Conservation (phyloP, 2,113 vertebrate species). For the Lycaon pictus region DNA sequence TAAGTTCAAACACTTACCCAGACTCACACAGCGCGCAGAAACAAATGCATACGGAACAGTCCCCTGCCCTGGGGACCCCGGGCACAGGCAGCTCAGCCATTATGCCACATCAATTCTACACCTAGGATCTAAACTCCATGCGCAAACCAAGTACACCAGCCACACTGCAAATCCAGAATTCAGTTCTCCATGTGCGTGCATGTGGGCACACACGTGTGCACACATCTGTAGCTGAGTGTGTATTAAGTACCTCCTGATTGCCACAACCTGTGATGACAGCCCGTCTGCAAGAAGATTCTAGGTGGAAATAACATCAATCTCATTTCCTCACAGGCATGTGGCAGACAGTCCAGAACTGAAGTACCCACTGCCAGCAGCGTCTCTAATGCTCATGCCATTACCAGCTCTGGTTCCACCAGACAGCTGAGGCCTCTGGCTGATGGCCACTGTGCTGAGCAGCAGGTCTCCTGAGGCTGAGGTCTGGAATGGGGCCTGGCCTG, state of each 20-base stretch:
- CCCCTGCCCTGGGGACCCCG: background rate
- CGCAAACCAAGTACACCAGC: background rate
- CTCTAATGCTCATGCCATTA: background rate
- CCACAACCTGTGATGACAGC: background rate
- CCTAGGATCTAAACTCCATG: background rate
- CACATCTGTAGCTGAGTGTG: background rate
- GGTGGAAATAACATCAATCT: background rate
- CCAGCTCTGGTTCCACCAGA: background rate
- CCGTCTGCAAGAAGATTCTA: background rate
- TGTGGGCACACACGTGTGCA: accelerated
- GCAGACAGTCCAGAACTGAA: background rate
- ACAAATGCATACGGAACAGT: background rate
- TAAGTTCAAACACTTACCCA: background rate
- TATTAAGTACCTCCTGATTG: background rate
- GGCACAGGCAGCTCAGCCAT: background rate
- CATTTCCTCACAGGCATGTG: background rate
- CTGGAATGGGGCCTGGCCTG: background rate
- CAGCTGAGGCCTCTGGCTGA: background rate
- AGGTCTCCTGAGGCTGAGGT: background rate
- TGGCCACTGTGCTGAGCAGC: background rate
- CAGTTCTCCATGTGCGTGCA: background rate
- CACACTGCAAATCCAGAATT: background rate
- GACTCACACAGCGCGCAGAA: background rate
- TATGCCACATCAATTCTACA: background rate
- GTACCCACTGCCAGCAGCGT: background rate